Conservation (phyloP, 2,797 vertebrate species). For the Delichon dasypus region DNA sequence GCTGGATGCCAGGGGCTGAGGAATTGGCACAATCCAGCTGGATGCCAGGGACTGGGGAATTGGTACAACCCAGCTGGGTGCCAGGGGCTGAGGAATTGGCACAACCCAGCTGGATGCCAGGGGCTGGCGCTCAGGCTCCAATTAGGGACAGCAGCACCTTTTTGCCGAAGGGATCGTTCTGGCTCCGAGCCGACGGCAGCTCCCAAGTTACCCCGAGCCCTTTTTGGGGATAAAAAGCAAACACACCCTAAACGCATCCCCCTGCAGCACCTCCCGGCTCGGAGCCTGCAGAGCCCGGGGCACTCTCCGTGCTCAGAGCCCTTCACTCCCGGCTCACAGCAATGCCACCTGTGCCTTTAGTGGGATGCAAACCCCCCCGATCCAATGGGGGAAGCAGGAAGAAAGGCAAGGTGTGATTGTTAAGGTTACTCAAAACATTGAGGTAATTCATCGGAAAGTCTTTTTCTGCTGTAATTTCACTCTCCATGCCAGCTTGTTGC, state of each 20-base stretch:
- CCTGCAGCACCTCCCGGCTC: rapidly evolving
- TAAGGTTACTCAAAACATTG: background rate
- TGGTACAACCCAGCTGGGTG: background rate
- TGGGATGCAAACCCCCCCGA: background rate
- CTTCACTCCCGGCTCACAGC: rapidly evolving
- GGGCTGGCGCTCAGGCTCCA: background rate
- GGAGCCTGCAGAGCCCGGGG: background rate
- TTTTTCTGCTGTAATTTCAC: background rate
- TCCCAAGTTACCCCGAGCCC: background rate
- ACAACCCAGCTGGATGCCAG: too few species aligned
- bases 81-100: background rate
- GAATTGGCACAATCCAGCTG: background rate
- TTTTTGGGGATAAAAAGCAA: background rate
- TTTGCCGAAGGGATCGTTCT: rapidly evolving
- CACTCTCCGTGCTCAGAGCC: rapidly evolving
- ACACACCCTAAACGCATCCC: rapidly evolving
- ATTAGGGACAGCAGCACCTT: rapidly evolving
- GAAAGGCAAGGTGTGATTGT: background rate
- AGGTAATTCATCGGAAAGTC: conserved; percentile 15
- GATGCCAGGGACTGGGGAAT: background rate
- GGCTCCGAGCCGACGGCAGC: background rate
- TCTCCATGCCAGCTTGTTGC: background rate
- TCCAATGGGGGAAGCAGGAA: background rate
- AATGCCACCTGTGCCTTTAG: rapidly evolving
- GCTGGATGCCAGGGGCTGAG: too few species aligned